phyloP scores from a whole-genome alignment of 2,888 invertebrate genomes.

The Tridacna gigas region DNA sequence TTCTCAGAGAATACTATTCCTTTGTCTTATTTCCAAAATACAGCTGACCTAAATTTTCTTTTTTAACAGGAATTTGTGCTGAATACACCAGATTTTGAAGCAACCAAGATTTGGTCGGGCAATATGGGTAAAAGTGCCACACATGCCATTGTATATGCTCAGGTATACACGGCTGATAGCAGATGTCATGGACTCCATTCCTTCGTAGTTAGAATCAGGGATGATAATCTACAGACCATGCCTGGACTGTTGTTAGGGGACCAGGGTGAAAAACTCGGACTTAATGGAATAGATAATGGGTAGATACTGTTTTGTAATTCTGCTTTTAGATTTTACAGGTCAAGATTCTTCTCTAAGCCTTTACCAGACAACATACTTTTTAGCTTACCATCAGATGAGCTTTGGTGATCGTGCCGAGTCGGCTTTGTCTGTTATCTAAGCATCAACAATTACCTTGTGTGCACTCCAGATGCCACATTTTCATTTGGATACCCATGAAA shows the following conservation, averaged over 20 bases:
- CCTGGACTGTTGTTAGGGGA: constrained; percentile 95
- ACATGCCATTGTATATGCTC: constrained; percentile 94
- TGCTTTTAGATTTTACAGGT: too few relatives aligned
- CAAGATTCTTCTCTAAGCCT: too few relatives aligned
- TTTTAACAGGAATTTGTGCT: constrained; percentile 88
- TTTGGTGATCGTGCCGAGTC: too few relatives aligned
- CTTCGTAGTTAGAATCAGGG: constrained; percentile 93
- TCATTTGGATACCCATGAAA: too few relatives aligned
- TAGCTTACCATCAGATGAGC: too few relatives aligned
- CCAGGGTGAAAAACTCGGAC: constrained; percentile 95
- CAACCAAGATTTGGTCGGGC: constrained; percentile 94
- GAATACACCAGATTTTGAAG: constrained; percentile 91
- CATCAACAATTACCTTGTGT: too few relatives aligned
- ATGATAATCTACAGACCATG: constrained; percentile 78
- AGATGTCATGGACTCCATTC: constrained; percentile 94
- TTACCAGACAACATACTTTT: too few relatives aligned
- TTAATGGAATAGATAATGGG: constrained; percentile 98
- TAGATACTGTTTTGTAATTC: constrained; percentile 78
- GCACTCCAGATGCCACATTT: too few relatives aligned
- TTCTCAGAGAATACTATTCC: too few relatives aligned
- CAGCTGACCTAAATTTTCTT: too few relatives aligned
- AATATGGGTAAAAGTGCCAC: constrained; percentile 91
- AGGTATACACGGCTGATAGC: constrained; percentile 92
- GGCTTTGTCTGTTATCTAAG: too few relatives aligned
- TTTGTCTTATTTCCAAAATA: too few relatives aligned